Evolutionary conservation across 2,797 vertebrate species (phyloP).

Genomic region (Falco biarmicus): DNA sequence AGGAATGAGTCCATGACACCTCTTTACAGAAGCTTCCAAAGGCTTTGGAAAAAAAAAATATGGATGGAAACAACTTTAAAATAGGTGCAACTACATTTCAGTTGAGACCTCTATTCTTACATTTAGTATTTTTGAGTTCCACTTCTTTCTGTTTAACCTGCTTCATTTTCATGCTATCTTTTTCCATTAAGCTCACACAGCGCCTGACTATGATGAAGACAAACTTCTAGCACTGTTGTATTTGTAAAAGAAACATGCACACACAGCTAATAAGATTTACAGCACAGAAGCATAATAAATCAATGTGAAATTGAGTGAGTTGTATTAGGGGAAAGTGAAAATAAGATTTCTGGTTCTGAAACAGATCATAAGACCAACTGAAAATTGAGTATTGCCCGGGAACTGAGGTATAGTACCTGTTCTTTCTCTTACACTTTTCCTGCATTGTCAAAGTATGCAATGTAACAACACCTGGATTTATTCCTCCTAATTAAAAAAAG

Average conservation of each 20-base stretch:
- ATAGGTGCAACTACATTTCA: neutral
- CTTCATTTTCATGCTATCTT: conserved; percentile 15
- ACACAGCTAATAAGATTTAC: conserved; percentile 43
- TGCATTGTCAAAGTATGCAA: neutral
- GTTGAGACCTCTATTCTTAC: neutral
- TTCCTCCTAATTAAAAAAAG: neutral
- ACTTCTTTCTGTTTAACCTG: neutral
- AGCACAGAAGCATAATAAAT: conserved; percentile 51
- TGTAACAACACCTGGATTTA: neutral
- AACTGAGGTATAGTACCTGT: neutral
- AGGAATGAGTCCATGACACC: neutral
- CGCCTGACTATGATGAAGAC: neutral
- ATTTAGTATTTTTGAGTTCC: neutral
- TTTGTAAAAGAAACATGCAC: conserved; percentile 50
- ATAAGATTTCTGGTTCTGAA: conserved; percentile 50
- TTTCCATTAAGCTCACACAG: conserved; percentile 16
- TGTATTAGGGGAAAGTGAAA: conserved; percentile 39
- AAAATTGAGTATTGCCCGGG: conserved; percentile 5
- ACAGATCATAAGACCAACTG: conserved; percentile 15
- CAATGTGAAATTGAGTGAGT: conserved; percentile 39
- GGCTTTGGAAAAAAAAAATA: rapidly evolving
- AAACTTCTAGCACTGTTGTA: conserved; percentile 31
- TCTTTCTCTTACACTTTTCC: neutral
- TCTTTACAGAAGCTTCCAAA: neutral
- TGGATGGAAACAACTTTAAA: neutral